Percentiles rank a stretch among this genome's conserved stretches.
Evolutionary conservation across 64 coral and sea anemone species (phyloP).

Genomic region (Exaiptasia diaphana): DNA sequence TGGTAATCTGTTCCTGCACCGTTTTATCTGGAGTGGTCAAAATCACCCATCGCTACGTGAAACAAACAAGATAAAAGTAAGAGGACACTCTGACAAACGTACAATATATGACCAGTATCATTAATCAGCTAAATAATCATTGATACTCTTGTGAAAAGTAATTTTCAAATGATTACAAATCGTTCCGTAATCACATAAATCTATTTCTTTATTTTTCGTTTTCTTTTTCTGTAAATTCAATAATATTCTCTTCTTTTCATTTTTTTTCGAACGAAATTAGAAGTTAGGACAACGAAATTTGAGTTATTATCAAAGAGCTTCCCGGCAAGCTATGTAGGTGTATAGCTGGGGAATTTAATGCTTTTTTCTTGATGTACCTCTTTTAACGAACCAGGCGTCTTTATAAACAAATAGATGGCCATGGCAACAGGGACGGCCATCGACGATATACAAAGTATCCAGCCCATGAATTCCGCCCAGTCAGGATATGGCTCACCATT

Average conservation of each 20-base stretch:
- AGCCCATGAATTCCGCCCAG: constrained; percentile 78
- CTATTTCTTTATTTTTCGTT: too few species aligned
- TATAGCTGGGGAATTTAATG: neutral
- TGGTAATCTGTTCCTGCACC: neutral
- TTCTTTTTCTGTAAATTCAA: too few species aligned
- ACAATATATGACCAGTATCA: too few species aligned
- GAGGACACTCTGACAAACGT: neutral
- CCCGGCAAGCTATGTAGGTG: too few species aligned
- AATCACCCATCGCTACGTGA: neutral
- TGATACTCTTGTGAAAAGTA: too few species aligned
- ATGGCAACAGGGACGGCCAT: constrained; percentile 68
- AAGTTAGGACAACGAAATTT: too few species aligned
- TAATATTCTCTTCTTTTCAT: too few species aligned
- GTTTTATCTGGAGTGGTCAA: neutral
- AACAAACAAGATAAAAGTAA: neutral
- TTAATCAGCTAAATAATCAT: too few species aligned
- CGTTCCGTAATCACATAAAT: too few species aligned
- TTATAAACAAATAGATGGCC: constrained; percentile 53
- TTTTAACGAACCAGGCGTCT: constrained; percentile 23
- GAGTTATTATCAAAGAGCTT: too few species aligned
- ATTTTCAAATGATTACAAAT: too few species aligned
- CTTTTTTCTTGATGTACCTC: constrained; percentile 4
- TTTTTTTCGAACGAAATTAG: too few species aligned
- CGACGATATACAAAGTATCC: constrained; percentile 72
- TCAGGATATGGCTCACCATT: constrained; percentile 62